phyloP scores from a whole-genome alignment of 2,888 invertebrate genomes.

The Sclerodermus sp. region DNA sequence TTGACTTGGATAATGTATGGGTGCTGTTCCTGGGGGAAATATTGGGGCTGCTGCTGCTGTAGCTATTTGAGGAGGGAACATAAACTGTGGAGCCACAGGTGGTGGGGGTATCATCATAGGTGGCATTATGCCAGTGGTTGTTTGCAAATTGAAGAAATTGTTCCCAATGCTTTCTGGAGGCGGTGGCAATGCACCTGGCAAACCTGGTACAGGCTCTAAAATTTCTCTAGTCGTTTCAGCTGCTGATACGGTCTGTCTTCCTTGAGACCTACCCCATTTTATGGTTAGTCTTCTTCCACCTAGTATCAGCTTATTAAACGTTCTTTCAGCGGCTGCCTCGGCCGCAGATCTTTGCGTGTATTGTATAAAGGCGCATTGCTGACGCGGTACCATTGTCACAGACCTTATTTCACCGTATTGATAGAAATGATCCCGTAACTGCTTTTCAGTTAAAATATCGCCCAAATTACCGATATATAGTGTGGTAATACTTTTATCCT shows the following conservation, averaged over 20 bases:
- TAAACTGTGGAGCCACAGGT: constrained; percentile 58
- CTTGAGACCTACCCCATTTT: constrained; percentile 98
- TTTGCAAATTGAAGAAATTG: constrained; percentile 70
- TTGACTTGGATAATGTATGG: constrained; percentile 93
- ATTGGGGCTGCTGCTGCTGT: constrained; percentile 57
- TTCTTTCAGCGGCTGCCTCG: constrained; percentile 91
- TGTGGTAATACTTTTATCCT: constrained; percentile 94
- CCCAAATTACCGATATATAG: constrained; percentile 96
- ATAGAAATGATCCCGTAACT: constrained; percentile 94
- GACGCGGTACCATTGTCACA: constrained; percentile 87
- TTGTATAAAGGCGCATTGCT: constrained; percentile 96
- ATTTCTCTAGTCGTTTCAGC: constrained; percentile 61
- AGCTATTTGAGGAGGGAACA: constrained; percentile 56
- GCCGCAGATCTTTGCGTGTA: constrained; percentile 89
- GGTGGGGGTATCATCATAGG: constrained; percentile 58
- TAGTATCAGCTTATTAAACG: constrained; percentile 88
- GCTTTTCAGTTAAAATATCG: constrained; percentile 84
- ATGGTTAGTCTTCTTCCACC: constrained; percentile 91
- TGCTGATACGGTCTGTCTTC: constrained; percentile 62
- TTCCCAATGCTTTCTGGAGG: constrained; percentile 67
- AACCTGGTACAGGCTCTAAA: constrained; percentile 76
- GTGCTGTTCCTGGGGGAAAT: constrained; percentile 62
- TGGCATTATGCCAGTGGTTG: constrained; percentile 48
- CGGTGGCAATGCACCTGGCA: constrained; percentile 71
- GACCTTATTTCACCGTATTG: constrained; percentile 98